phyloP scores from a whole-genome alignment of 1,140 invertebrate genomes.

The Zophobas morio region DNA sequence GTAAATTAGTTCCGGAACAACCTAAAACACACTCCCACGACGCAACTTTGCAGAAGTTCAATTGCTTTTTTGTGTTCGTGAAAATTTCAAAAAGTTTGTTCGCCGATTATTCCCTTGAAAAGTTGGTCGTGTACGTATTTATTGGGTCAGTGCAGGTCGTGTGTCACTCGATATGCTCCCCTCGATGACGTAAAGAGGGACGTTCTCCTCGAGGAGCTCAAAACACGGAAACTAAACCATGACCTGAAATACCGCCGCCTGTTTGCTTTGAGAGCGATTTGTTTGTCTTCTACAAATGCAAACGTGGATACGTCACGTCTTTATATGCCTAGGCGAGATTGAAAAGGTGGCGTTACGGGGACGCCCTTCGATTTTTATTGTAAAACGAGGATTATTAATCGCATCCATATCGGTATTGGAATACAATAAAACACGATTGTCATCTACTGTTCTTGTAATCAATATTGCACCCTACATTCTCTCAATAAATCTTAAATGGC shows the following conservation, averaged over 20 bases:
- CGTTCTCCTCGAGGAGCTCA: not conserved
- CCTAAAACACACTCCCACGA: slow-evolving; percentile 9
- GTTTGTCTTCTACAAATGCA: slow-evolving; percentile 23
- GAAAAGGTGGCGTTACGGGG: slow-evolving; percentile 2
- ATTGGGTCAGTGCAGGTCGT: slow-evolving; percentile 3
- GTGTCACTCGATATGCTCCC: not conserved
- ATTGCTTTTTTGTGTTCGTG: slow-evolving; percentile 27
- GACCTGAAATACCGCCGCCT: slow-evolving; percentile 15
- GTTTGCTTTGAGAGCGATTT: slow-evolving; percentile 33
- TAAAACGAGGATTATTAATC: not conserved
- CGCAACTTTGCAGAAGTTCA: slow-evolving; percentile 20
- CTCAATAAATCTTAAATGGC: slow-evolving; percentile 40
- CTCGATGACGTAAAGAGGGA: too few relatives aligned
- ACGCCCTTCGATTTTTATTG: not conserved
- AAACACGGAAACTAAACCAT: slow-evolving; percentile 29
- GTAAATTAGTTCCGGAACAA: slow-evolving; percentile 18
- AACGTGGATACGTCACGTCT: slow-evolving; percentile 15
- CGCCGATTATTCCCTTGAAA: slow-evolving; percentile 6
- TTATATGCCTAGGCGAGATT: slow-evolving; percentile 5
- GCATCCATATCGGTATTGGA: not conserved
- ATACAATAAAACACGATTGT: slow-evolving; percentile 30
- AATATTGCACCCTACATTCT: slow-evolving; percentile 39
- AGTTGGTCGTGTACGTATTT: slow-evolving; percentile 9
- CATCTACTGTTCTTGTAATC: slow-evolving; percentile 4
- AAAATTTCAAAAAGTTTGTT: slow-evolving; percentile 22